These are phyloP conservation scores for Acanthococcus lagerstroemiae DNA, from an alignment of 2,888 invertebrate genomes.

Conservation along the genomic window DNA sequence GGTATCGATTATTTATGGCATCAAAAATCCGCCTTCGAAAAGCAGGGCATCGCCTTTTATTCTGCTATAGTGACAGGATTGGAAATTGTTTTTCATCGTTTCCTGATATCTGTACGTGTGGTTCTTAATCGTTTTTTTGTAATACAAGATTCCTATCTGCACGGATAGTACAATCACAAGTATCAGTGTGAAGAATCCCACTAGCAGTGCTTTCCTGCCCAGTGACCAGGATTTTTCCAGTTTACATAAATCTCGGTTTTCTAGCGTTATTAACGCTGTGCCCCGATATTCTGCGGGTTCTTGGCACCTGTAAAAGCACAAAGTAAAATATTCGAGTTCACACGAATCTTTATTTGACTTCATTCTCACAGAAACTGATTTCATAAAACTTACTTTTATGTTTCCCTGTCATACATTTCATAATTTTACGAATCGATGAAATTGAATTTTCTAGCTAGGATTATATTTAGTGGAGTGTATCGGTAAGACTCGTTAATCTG, in stretches of 20 bases:
- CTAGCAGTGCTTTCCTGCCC: background rate
- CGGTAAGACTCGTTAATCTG: background rate
- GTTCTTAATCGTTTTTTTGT: background rate
- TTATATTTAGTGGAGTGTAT: constrained; percentile 11
- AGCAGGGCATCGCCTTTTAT: no score
- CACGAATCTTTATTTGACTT: background rate
- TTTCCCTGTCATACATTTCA: background rate
- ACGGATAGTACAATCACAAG: background rate
- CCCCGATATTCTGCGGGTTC: background rate
- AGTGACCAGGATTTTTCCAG: background rate
- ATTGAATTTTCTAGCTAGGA: background rate
- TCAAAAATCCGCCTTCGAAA: no score
- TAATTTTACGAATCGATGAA: no score
- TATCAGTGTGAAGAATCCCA: background rate
- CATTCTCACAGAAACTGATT: background rate
- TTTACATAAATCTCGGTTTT: background rate
- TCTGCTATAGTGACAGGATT: background rate
- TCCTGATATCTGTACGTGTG: background rate
- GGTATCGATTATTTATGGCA: no score
- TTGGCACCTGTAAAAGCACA: constrained; percentile 13
- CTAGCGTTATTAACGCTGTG: background rate
- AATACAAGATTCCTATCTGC: background rate
- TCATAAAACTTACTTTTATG: background rate
- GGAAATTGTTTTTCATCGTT: background rate
- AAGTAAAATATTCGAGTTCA: no score